Base-by-base conservation (phyloP, 2,888 invertebrate genomes). In the Bombyx huttoni region DNA sequence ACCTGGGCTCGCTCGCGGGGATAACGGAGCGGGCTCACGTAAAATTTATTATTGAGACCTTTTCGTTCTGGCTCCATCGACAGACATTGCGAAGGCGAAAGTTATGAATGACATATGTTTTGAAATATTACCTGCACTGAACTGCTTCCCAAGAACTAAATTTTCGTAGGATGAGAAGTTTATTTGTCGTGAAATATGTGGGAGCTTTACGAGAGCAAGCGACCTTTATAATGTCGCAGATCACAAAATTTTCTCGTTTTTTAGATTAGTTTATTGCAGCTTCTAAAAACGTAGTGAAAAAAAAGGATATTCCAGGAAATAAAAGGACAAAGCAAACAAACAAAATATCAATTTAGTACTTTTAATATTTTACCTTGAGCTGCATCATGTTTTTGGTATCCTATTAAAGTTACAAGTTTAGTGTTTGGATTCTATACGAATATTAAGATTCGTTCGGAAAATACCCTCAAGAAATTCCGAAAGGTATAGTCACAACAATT, bases 91-190 rank as follows among this genome's bases (percentile, higher is more conserved):
- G 82, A 84, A 84, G 77, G 86, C 75, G 79, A 85, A 88, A 88
- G 84, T 88, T 88, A 87, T 87, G 87, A 88, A 88, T 87, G 87
- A 88, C 87, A 87, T 84, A 86, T 88, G 87, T 88, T 88, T 88
- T 87, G 88, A 88, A 87, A 88, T 87, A 88, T 88, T 85, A 84
- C 87, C 85, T 83, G 82, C 81, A 85, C 75, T 80, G 78, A 83
- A 83, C 82, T 80, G 80, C 81, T 81, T 69, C 78, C 75, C 70
- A 68, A 72, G 74, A 77, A 81, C 76, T 77, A 78, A 81, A 81
- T 82, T 85, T n/a, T 84, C 81, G 81, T 80, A 68, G 78, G 81
- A 84, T 81, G 79, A 81, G 85, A 85, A 86, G 86, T 88, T 88
- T 86, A 87, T 86, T 86, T 84, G 84, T 85, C 85, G 76, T 85